These are phyloP conservation scores for Brachypteracias leptosomus DNA, from an alignment of 2,113 vertebrate genomes.

Conservation along the genomic window DNA sequence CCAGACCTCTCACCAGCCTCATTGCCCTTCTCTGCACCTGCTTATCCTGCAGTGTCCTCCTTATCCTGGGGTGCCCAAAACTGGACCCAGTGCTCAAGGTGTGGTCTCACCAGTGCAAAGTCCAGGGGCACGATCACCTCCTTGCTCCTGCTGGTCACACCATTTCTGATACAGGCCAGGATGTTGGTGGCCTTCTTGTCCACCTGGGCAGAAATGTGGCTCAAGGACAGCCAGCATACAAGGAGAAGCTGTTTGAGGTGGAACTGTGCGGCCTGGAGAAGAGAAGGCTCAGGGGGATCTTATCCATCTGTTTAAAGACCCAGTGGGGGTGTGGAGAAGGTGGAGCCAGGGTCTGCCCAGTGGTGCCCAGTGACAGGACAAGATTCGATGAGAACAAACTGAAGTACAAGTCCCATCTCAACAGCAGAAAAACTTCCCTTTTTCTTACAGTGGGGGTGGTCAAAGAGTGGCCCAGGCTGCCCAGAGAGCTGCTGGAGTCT, in stretches of 20 bases:
- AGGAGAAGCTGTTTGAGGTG: neutral
- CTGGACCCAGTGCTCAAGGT: no score
- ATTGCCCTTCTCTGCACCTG: no score
- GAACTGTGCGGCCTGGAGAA: neutral
- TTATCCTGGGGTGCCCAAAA: no score
- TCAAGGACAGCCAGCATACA: neutral
- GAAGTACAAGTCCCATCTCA: neutral
- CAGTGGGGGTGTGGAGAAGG: neutral
- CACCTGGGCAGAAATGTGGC: no score
- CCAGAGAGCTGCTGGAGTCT: neutral
- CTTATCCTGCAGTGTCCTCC: no score
- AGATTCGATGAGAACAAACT: neutral
- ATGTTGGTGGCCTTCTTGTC: no score
- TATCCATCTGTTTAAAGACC: fast-evolving
- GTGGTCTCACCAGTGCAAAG: no score
- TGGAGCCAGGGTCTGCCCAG: neutral
- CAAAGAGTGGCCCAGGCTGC: neutral
- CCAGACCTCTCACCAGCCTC: no score
- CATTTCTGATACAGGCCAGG: neutral
- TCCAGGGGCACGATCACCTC: no score
- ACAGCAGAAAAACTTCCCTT: neutral
- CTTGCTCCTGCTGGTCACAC: no score
- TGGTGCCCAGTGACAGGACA: neutral
- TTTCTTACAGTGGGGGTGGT: no score
- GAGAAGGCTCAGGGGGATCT: neutral